These are phyloP conservation scores for Pseudomyrmex cubaensis DNA, from an alignment of 1,140 invertebrate genomes.

Conservation along the genomic window DNA sequence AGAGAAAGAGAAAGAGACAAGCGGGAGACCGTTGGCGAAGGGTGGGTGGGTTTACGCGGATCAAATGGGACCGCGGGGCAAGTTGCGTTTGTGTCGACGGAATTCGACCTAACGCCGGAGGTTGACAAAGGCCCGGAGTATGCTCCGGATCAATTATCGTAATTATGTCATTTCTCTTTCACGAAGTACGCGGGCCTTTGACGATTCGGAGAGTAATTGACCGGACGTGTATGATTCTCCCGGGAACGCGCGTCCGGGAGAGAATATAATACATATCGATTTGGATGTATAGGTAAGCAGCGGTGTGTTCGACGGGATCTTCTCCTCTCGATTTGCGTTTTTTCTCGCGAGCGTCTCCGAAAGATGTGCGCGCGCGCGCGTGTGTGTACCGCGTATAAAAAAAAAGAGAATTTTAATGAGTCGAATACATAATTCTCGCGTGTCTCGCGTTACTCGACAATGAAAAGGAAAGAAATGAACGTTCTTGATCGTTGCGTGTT, in stretches of 20 bases:
- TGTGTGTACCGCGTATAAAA: too few relatives aligned
- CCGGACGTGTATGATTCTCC: conserved; percentile 51
- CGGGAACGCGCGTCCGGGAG: conserved; percentile 14
- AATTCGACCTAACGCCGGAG: conserved; percentile 68
- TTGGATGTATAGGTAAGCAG: not conserved
- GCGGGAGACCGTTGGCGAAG: conserved; percentile 16
- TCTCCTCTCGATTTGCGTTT: not conserved
- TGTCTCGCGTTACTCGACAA: too few relatives aligned
- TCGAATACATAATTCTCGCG: too few relatives aligned
- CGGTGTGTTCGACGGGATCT: not conserved
- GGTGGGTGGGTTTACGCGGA: conserved; percentile 51
- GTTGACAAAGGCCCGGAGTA: conserved; percentile 62
- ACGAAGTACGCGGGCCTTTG: conserved; percentile 47
- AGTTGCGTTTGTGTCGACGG: conserved; percentile 67
- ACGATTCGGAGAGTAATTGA: conserved; percentile 67
- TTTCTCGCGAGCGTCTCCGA: not conserved
- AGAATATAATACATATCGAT: conserved; percentile 37
- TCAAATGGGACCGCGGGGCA: conserved; percentile 37
- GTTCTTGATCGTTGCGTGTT: too few relatives aligned
- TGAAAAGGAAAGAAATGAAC: too few relatives aligned
- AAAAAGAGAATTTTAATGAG: too few relatives aligned
- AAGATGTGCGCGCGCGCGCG: too few relatives aligned
- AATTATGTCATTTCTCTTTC: conserved; percentile 68
- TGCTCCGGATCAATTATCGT: conserved; percentile 72
- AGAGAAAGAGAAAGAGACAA: too few relatives aligned